phyloP scores from a whole-genome alignment of 2,797 vertebrate genomes.

The Balearica regulorum region DNA sequence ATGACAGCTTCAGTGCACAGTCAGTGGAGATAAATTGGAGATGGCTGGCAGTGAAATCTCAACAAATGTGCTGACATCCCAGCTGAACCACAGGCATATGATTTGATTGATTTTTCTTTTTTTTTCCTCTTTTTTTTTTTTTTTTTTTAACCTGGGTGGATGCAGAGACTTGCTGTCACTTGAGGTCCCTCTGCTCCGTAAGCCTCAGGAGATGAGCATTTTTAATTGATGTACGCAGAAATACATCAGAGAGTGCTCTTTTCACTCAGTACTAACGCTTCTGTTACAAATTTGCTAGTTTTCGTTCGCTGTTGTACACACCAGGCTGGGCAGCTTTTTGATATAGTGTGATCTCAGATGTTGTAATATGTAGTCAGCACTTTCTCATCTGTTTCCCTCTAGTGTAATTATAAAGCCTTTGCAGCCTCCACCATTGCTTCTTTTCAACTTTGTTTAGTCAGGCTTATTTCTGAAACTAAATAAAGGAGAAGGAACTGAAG shows the following conservation, averaged over 20 bases:
- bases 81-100: constrained; percentile 73
- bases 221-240: neutral
- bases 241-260: neutral
- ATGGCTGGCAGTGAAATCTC: constrained; percentile 66
- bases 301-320: neutral
- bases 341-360: neutral
- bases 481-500: constrained; percentile 34
- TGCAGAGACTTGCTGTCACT: constrained; percentile 39
- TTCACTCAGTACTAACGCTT: neutral
- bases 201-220: neutral
- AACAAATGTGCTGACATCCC: constrained; percentile 79
- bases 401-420: constrained; percentile 40
- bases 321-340: neutral
- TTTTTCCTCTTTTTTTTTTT: neutral
- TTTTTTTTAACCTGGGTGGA: constrained; percentile 29
- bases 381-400: constrained; percentile 31
- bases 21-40: constrained; percentile 67
- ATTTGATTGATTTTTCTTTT: constrained; percentile 74
- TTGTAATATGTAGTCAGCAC: constrained; percentile 15
- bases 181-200: neutral
- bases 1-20: neutral
- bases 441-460: constrained; percentile 39
- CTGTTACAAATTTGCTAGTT: neutral
- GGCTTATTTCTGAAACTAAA: constrained; percentile 47
- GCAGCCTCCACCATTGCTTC: constrained; percentile 18